Percentiles rank a stretch among this genome's conserved stretches.
Evolutionary conservation across 2,797 vertebrate genomes (phyloP).

Genomic region (Scarus forsteni): DNA sequence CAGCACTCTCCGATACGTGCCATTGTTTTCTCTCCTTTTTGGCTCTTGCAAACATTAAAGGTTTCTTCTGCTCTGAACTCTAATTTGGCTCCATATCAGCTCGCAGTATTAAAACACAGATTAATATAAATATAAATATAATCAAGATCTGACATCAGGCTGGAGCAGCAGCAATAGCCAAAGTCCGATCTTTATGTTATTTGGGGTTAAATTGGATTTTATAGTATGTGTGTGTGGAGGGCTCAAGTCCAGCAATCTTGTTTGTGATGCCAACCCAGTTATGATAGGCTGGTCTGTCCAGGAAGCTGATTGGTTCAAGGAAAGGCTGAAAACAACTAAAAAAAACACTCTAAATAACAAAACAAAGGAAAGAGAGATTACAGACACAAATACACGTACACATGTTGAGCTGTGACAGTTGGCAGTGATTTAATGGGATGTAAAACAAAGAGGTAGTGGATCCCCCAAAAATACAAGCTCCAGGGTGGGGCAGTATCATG

Average conservation of each 20-base stretch:
- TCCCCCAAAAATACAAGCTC: not conserved
- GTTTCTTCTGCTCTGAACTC: conserved; percentile 13
- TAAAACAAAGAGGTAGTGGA: conserved; percentile 42
- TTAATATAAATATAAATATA: conserved; percentile 67
- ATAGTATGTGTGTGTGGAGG: conserved; percentile 26
- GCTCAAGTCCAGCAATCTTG: conserved; percentile 70
- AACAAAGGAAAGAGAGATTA: not conserved
- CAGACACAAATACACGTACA: conserved; percentile 27
- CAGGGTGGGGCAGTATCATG: too few species aligned
- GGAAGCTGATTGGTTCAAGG: conserved; percentile 65
- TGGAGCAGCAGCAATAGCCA: conserved; percentile 33
- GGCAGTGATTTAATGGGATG: conserved; percentile 70
- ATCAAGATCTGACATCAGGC: conserved; percentile 58
- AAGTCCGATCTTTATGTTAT: conserved; percentile 67
- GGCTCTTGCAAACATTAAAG: conserved; percentile 3
- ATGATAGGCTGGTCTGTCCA: conserved; percentile 64
- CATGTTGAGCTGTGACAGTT: conserved; percentile 74
- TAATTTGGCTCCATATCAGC: conserved; percentile 45
- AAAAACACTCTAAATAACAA: conserved; percentile 42
- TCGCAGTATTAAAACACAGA: conserved; percentile 43
- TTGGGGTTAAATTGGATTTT: conserved; percentile 70
- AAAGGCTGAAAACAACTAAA: conserved; percentile 71
- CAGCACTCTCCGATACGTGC: conserved; percentile 17
- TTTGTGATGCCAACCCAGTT: conserved; percentile 73
- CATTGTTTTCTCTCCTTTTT: conserved; percentile 15